phyloP scores from a whole-genome alignment of 2,113 vertebrate genomes.

The Ictalurus furcatus region DNA sequence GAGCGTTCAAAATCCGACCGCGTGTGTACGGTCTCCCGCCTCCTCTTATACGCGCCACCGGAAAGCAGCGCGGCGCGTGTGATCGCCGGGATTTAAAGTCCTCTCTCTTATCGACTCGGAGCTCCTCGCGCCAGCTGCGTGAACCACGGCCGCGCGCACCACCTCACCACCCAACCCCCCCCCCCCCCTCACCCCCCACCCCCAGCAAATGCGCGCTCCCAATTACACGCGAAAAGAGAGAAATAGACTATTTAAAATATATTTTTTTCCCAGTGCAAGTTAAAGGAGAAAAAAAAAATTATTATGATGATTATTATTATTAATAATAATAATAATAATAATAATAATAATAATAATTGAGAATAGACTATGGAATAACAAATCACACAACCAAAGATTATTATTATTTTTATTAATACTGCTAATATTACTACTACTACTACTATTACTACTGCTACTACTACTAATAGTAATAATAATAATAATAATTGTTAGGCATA shows the following conservation, averaged over 20 bases:
- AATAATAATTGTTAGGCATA: neutral
- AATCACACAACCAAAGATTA: neutral
- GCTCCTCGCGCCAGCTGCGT: slow-evolving; percentile 18
- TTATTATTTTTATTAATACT: too few species aligned
- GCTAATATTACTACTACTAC: too few species aligned
- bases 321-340: too few species aligned
- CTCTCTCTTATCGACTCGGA: slow-evolving; percentile 22
- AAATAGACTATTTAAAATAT: neutral
- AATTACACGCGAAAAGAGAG: neutral
- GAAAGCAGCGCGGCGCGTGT: slow-evolving; percentile 11
- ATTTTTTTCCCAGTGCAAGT: neutral
- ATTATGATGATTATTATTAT: too few species aligned
- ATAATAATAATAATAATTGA: neutral
- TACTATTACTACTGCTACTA: too few species aligned
- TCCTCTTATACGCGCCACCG: neutral
- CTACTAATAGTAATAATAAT: too few species aligned
- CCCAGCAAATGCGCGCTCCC: neutral
- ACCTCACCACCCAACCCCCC: rapidly evolving
- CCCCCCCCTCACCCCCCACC: rapidly evolving
- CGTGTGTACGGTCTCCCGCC: neutral
- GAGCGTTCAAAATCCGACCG: neutral
- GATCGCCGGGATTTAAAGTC: slow-evolving; percentile 21
- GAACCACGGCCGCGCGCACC: slow-evolving; percentile 4
- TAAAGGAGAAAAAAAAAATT: too few species aligned
- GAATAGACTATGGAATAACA: neutral